Percentiles rank a stretch among this genome's conserved stretches.
Conservation (phyloP, 2,797 vertebrate species). For the Falco concolor region DNA sequence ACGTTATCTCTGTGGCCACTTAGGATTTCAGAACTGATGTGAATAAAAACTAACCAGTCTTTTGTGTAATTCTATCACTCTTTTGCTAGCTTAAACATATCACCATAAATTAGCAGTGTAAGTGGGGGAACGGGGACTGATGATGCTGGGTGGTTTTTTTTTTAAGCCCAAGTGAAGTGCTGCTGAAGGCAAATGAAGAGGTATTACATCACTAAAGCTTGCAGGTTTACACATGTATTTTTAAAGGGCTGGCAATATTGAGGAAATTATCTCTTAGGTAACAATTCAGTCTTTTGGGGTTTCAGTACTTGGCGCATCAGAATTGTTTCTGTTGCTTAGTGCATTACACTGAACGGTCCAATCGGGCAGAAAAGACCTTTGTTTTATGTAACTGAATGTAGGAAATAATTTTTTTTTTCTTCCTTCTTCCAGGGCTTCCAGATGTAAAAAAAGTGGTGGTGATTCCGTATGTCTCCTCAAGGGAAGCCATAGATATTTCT, state of each 20-base stretch:
- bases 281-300: background rate
- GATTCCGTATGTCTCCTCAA: conserved; percentile 84
- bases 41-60: background rate
- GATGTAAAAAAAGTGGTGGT: conserved; percentile 90
- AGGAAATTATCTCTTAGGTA: background rate
- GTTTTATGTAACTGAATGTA: background rate
- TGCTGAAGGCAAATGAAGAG: background rate
- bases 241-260: background rate
- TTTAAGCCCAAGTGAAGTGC: background rate
- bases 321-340: background rate
- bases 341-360: background rate
- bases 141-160: background rate
- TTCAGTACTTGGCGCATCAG: background rate
- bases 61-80: background rate
- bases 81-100: background rate
- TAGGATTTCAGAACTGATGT: background rate
- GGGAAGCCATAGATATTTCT: conserved; percentile 85
- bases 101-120: background rate
- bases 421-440: conserved; percentile 80
- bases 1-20: background rate
- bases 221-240: background rate
- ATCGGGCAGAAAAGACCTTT: background rate
- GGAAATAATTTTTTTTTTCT: background rate
- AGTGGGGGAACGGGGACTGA: background rate
- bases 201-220: background rate